These are phyloP conservation scores for Peromyscus melanophrys DNA, from an alignment of 2,797 vertebrate genomes.

Conservation along the genomic window DNA sequence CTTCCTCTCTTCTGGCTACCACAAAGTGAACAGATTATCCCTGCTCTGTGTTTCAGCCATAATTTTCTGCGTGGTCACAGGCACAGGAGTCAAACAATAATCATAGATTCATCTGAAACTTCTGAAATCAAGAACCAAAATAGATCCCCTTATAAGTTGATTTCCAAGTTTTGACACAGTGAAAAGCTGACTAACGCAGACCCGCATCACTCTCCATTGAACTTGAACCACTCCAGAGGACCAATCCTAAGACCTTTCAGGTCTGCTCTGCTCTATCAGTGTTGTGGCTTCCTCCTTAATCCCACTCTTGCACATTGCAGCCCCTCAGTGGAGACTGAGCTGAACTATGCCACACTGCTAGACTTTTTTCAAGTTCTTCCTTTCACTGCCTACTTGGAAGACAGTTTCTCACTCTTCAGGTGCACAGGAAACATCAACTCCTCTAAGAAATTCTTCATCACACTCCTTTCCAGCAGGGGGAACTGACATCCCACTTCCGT, in stretches of 20 bases:
- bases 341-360: neutral
- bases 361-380: neutral
- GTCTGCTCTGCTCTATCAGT: neutral
- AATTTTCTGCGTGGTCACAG: neutral
- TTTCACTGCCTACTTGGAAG: neutral
- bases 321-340: neutral
- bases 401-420: neutral
- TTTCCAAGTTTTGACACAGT: neutral
- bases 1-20: neutral
- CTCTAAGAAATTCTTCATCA: neutral
- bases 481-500: neutral
- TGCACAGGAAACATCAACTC: neutral
- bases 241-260: neutral
- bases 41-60: neutral
- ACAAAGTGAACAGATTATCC: neutral
- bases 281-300: neutral
- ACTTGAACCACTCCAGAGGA: neutral
- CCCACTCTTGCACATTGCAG: neutral
- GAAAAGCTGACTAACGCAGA: neutral
- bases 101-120: neutral
- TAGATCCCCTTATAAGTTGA: neutral
- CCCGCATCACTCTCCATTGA: neutral
- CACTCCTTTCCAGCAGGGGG: neutral
- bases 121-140: neutral
- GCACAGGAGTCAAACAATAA: neutral